Percentiles rank a stretch among this genome's conserved stretches.
phyloP scores from a whole-genome alignment of 2,113 vertebrate species.

The Miniopterus natalensis region DNA sequence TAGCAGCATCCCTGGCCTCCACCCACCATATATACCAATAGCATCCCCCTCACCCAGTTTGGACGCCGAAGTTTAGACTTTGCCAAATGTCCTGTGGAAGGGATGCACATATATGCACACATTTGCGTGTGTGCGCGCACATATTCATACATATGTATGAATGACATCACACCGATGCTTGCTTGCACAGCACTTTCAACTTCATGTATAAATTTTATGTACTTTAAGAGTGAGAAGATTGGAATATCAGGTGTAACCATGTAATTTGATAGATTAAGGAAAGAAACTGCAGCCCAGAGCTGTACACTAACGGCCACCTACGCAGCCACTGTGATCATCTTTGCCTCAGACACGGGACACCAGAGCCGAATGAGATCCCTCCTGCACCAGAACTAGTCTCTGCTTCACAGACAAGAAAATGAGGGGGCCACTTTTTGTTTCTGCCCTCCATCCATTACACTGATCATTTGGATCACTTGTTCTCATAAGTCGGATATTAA shows the following conservation, averaged over 20 bases:
- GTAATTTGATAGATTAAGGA: constrained; percentile 39
- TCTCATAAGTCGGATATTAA: neutral
- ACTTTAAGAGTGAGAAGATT: neutral
- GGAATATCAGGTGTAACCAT: neutral
- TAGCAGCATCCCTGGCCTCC: neutral
- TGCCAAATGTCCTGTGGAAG: neutral
- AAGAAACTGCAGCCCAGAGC: neutral
- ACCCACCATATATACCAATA: neutral
- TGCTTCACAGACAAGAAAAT: neutral
- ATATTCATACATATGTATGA: neutral
- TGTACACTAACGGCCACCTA: neutral
- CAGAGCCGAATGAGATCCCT: neutral
- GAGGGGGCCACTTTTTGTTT: neutral
- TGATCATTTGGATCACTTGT: neutral
- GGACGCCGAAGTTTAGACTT: neutral
- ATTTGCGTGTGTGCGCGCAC: neutral
- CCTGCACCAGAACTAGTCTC: neutral
- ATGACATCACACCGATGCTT: neutral
- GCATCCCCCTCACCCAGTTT: neutral
- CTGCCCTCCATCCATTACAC: neutral
- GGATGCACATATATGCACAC: neutral
- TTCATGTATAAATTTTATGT: neutral
- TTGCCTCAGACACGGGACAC: neutral
- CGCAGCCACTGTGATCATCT: neutral
- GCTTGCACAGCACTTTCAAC: neutral